phyloP scores from a whole-genome alignment of 2,888 invertebrate species.

The Anodontia alba region DNA sequence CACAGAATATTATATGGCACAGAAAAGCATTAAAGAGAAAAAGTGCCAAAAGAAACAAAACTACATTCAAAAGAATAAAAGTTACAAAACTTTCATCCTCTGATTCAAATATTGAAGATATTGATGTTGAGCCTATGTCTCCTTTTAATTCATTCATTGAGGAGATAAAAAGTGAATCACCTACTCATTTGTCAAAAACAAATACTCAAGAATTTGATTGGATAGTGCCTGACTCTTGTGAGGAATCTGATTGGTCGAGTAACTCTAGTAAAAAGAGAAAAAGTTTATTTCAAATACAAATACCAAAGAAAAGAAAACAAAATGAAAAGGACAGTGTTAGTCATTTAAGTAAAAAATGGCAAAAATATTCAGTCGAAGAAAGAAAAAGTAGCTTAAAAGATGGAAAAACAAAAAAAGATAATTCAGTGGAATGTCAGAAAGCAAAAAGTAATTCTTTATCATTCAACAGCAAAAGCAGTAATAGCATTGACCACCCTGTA shows the following conservation, averaged over 20 bases:
- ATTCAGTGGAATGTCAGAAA: too few species aligned
- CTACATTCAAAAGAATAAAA: background rate
- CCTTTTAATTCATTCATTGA: background rate
- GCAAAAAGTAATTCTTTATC: too few species aligned
- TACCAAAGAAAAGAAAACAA: background rate
- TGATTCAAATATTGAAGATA: background rate
- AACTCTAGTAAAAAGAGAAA: background rate
- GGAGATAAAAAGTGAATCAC: background rate
- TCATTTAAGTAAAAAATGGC: background rate
- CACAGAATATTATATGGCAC: background rate
- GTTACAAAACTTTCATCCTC: background rate
- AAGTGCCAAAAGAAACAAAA: background rate
- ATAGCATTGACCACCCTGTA: too few species aligned
- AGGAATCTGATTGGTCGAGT: background rate
- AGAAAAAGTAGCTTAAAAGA: background rate
- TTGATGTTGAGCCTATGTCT: background rate
- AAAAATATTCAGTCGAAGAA: background rate
- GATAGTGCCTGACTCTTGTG: background rate
- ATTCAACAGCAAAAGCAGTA: too few species aligned
- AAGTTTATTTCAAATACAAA: background rate
- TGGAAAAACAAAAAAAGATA: too few species aligned
- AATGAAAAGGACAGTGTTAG: background rate
- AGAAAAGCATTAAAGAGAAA: background rate
- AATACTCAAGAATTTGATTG: background rate
- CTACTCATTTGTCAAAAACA: background rate